Percentiles rank a stretch among this genome's conserved stretches.
These are phyloP conservation scores for Notolabrus celidotus DNA, from an alignment of 2,797 vertebrate genomes.

Conservation along the genomic window DNA sequence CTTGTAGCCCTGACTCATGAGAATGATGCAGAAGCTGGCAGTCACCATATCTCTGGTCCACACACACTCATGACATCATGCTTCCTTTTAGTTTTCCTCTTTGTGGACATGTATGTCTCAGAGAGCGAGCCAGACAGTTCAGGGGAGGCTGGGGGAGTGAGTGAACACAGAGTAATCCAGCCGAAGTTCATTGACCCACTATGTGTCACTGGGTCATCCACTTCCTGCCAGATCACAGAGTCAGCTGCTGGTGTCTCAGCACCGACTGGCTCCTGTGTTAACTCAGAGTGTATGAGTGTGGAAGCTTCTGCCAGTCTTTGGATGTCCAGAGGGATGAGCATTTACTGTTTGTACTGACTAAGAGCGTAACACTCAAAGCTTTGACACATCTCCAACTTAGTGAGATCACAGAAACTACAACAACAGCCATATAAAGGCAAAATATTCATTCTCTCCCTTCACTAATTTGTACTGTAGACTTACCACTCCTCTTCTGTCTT, in stretches of 20 bases:
- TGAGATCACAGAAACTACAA: constrained; percentile 53
- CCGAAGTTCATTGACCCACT: constrained; percentile 29
- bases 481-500: constrained; percentile 31
- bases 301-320: constrained; percentile 10
- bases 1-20: constrained; percentile 33
- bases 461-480: constrained; percentile 41
- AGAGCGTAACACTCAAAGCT: constrained; percentile 33
- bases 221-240: constrained; percentile 70
- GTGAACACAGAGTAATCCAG: constrained; percentile 8
- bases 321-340: constrained; percentile 42
- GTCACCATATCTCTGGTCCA: constrained; percentile 27
- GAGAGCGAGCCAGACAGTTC: constrained; percentile 6
- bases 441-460: constrained; percentile 49
- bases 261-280: constrained; percentile 54
- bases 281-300: constrained; percentile 21
- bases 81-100: constrained; percentile 39
- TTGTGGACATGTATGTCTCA: not conserved
- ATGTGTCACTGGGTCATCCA: constrained; percentile 71
- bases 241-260: constrained; percentile 62
- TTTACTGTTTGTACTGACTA: constrained; percentile 35
- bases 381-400: constrained; percentile 50
- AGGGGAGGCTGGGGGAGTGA: constrained; percentile 1
- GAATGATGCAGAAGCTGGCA: constrained; percentile 19
- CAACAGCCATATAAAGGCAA: constrained; percentile 73
- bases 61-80: constrained; percentile 48